Conservation (phyloP, 2,113 vertebrate genomes). For the Laticauda laticaudata region DNA sequence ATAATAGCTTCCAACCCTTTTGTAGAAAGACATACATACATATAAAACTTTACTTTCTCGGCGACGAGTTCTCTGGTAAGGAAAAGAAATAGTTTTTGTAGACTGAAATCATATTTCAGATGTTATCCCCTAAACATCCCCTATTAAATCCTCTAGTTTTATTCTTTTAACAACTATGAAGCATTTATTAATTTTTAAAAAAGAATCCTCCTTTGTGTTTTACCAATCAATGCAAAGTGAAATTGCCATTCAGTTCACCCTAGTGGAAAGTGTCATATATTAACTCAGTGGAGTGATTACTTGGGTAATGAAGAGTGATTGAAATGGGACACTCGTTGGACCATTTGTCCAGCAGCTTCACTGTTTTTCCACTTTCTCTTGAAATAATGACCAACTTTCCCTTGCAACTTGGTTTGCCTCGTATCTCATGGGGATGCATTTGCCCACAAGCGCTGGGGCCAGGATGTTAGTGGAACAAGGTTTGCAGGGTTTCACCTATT, state of each 20-base stretch:
- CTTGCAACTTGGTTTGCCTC: neutral
- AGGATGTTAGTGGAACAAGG: neutral
- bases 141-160: neutral
- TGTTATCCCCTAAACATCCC: neutral
- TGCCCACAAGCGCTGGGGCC: neutral
- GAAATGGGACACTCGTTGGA: neutral
- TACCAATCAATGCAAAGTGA: neutral
- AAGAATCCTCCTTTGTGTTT: neutral
- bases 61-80: slow-evolving; percentile 5
- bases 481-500: neutral
- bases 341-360: neutral
- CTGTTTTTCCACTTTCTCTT: neutral
- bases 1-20: neutral
- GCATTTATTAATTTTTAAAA: neutral
- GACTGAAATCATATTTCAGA: neutral
- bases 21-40: neutral
- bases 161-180: neutral
- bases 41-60: neutral
- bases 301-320: neutral
- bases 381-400: neutral
- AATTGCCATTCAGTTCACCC: neutral
- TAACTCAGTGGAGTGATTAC: neutral
- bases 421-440: neutral
- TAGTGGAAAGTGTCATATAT: neutral
- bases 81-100: slow-evolving; percentile 13